Base-by-base conservation (phyloP, 1,140 invertebrate genomes). In the Paraescarpia echinospica region DNA sequence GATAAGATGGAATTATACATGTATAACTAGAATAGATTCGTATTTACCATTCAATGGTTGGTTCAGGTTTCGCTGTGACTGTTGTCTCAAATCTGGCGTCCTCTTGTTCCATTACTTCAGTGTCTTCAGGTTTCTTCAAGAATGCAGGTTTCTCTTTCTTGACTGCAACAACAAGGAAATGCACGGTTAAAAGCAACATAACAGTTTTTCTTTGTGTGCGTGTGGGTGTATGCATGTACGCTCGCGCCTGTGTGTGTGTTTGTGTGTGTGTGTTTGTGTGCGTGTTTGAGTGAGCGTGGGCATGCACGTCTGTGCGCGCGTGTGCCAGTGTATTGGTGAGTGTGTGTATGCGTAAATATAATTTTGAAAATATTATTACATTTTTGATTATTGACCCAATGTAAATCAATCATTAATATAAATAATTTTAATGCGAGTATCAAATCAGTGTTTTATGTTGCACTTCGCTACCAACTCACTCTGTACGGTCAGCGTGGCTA, bases 101-200 rank as follows among this genome's bases (percentile, higher is more conserved):
- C 89, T 94, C 94, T 35, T 94, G 93, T 92, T 96, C 96, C 91
- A 95, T 90, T 33, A 94, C 94, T 93, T 96, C 95, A 41, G 94
- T 93, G 91, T 94, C 94, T 34, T 96, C 95, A 35, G 95, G 93
- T 93, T 95, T 96, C 92, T 94, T 95, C 91, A 95, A 93, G 93
- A 96, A 95, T 91, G 95, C 95, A 33, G 95, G 95, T 27, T 93
- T 89, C 93, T 96, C 95, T 95, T 95, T 96, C 95, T 96, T 96
- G 89, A 95, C 96, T 96, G 90, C 22, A 41, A 90, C 2, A 90
- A 90, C 41, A 41, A 41, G 41, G 4, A 41, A 41, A 12, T 6
- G 12, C 35, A 34, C 33, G 33, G 34, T 34, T 34, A 22, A 90
- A 90, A 90, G n/a, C 33, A 90, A 0, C 2, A 77, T 77, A 31